These are phyloP conservation scores for Hozukius guyotensis DNA, from an alignment of 2,797 vertebrate species.

Conservation along the genomic window DNA sequence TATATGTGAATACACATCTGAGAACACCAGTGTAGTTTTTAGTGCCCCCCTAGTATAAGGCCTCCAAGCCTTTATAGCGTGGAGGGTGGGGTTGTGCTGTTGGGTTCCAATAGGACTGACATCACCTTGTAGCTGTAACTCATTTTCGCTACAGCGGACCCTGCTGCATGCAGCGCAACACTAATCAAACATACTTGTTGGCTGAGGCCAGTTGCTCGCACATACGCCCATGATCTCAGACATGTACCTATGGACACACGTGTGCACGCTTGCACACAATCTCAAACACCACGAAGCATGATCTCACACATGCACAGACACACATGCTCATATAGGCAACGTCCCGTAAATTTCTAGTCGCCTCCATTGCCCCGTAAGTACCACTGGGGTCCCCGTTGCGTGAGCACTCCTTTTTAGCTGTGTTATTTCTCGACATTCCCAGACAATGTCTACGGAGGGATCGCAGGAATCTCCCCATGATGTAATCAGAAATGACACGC, in stretches of 20 bases:
- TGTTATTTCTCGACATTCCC: constrained; percentile 69
- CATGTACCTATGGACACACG: constrained; percentile 50
- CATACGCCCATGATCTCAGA: constrained; percentile 62
- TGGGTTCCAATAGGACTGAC: constrained; percentile 70
- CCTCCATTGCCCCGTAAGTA: constrained; percentile 63
- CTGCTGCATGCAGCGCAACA: constrained; percentile 54
- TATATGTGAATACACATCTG: neutral
- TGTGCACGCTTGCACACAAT: constrained; percentile 46
- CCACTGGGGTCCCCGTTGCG: constrained; percentile 65
- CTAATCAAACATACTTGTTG: constrained; percentile 76
- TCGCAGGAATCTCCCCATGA: constrained; percentile 65
- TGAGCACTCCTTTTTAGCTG: constrained; percentile 60
- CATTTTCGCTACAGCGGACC: constrained; percentile 59
- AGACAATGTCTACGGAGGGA: constrained; percentile 69
- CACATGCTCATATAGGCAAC: constrained; percentile 26
- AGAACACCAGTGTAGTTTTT: neutral
- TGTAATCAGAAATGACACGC: constrained; percentile 68
- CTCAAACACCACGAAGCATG: constrained; percentile 53
- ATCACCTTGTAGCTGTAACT: constrained; percentile 72
- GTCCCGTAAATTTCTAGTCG: constrained; percentile 49
- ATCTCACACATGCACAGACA: constrained; percentile 54
- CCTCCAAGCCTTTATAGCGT: constrained; percentile 40
- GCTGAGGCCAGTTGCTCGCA: constrained; percentile 50
- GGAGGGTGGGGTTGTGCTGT: constrained; percentile 56
- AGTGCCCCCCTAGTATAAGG: constrained; percentile 22